Base-by-base conservation (phyloP, 2,888 invertebrate species). In the Pocota personata region DNA sequence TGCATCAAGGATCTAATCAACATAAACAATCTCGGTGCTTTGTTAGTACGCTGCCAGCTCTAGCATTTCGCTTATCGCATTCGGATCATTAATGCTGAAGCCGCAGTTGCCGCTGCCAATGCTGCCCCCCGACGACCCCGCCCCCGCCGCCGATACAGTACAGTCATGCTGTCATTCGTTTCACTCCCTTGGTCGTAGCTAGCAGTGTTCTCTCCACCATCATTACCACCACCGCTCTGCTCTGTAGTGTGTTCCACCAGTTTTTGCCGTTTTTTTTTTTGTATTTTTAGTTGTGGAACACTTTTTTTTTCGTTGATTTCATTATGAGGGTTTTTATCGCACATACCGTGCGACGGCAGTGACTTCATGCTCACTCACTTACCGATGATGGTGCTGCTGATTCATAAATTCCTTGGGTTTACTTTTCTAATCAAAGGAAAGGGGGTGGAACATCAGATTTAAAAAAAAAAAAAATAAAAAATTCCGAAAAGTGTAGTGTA, bases 41-140 rank as follows among this genome's bases (percentile, higher is more conserved):
- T 88, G 88, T 88, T 88, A 88, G 88, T 88, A 88, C 87, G 88
- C 87, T 88, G 87, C 88, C 82, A 88, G 88, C 88, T 87, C 88
- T 87, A 88, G 88, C 88, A 84, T 80, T 84, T 75, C 75, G 84
- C 80, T 84, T 84, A 84, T 84, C 84, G 80, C 84, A 5, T 80
- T 84, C 80, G 75, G 62, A 84, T 84, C 84, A 80, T 84, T 84
- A 84, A 84, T 84, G 84, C 80, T 84, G 84, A 84, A 84, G 84
- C 80, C 84, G 84, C 84, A 80, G 84, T 80, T 84, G 84, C 75
- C 43, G 37, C 30, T 32, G 40, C 71, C 40, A 1, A 30, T 62
- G 8, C 50, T 40, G 12, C 64, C 46, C 0, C 30, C 27, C 32
- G n/a, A 24, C 24, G 27, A 30, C 12, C 37, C 55, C 62, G 40